These are phyloP conservation scores for Drosophila paulistorum DNA, from an alignment of 1,140 invertebrate genomes.

Conservation along the genomic window DNA sequence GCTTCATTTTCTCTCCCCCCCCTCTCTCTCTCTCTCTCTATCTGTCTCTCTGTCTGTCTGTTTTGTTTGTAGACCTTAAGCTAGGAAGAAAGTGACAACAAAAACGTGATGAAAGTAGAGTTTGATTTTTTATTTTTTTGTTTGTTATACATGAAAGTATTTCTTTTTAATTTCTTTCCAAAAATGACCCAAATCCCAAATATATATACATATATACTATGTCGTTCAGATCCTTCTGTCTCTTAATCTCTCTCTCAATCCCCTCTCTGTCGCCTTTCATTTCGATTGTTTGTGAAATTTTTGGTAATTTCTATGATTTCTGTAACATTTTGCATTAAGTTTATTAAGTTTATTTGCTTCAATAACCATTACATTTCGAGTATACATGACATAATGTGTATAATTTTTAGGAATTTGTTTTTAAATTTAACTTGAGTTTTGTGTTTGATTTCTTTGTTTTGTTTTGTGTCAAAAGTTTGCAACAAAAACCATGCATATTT, in stretches of 20 bases:
- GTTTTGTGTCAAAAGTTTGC: slow-evolving; percentile 43
- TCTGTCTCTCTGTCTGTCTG: not conserved
- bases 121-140: not conserved
- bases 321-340: slow-evolving; percentile 3
- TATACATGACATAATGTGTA: slow-evolving; percentile 15
- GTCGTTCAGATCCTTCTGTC: not conserved
- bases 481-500: slow-evolving; percentile 41
- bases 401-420: slow-evolving; percentile 45
- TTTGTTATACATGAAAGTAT: not conserved
- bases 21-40: not conserved
- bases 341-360: slow-evolving; percentile 27
- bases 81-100: not conserved
- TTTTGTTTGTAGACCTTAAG: slow-evolving; percentile 5
- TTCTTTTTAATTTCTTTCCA: no score
- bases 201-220: not conserved
- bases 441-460: slow-evolving; percentile 74
- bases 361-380: slow-evolving; percentile 7
- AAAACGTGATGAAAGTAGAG: not conserved
- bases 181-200: not conserved
- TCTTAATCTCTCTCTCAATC: not conserved
- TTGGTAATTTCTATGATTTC: slow-evolving; percentile 2
- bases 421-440: slow-evolving; percentile 47
- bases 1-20: not conserved
- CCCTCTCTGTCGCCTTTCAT: not conserved
- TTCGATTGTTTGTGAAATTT: slow-evolving; percentile 28